Evolutionary conservation across 1,140 invertebrate genomes (phyloP).

Genomic region (Venustaconcha ellipsiformis): DNA sequence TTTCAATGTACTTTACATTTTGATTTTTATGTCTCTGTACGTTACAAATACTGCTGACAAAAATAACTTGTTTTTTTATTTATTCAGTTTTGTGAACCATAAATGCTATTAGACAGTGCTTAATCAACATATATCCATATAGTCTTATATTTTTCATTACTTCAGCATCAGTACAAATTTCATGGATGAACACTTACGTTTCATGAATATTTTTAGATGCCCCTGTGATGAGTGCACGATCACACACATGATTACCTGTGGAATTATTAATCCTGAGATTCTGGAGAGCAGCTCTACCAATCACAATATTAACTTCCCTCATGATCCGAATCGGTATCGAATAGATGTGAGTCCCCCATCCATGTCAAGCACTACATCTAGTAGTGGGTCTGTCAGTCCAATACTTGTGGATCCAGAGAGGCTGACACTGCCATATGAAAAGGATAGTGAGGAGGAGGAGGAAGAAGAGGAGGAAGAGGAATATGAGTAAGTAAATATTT

Average conservation of each 20-base stretch:
- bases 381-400: constrained; percentile 64
- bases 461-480: constrained; percentile 21
- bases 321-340: constrained; percentile 58
- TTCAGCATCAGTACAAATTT: no score
- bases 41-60: no score
- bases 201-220: constrained; percentile 56
- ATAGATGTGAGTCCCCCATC: constrained; percentile 65
- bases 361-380: constrained; percentile 65
- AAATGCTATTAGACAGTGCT: no score
- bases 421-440: constrained; percentile 48
- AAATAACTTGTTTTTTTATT: no score
- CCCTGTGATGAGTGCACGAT: constrained; percentile 69
- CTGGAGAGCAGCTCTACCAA: constrained; percentile 40
- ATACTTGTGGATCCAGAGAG: constrained; percentile 59
- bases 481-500: constrained; percentile 35
- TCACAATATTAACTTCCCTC: constrained; percentile 49
- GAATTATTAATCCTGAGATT: constrained; percentile 64
- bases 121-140: no score
- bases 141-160: no score
- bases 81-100: no score
- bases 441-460: no score
- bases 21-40: no score
- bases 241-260: constrained; percentile 68
- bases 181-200: not conserved
- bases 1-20: no score